phyloP scores from a whole-genome alignment of 2,797 vertebrate species.

The Danio aesculapii region DNA sequence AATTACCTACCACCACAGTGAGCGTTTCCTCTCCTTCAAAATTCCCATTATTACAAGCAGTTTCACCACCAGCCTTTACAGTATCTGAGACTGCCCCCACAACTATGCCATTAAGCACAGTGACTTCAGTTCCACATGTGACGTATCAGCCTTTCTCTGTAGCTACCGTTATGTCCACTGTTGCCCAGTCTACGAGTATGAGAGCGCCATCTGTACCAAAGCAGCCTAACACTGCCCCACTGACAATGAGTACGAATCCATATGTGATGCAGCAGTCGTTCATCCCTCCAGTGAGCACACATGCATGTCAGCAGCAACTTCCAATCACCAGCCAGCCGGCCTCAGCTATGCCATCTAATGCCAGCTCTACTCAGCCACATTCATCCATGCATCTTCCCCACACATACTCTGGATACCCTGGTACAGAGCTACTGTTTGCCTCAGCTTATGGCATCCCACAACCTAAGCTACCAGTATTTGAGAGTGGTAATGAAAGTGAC shows the following conservation, averaged over 20 bases:
- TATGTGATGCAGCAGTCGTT: background rate
- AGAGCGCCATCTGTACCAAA: background rate
- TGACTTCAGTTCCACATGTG: background rate
- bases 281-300: background rate
- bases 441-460: conserved; percentile 17
- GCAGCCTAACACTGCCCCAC: background rate
- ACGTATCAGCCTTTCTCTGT: background rate
- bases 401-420: too few species aligned
- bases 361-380: too few species aligned
- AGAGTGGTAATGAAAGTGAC: conserved; percentile 23
- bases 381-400: too few species aligned
- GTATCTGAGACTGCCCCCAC: background rate
- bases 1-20: too few species aligned
- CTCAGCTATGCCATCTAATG: too few species aligned
- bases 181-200: background rate
- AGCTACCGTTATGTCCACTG: background rate
- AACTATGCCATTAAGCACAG: too few species aligned
- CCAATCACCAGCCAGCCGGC: too few species aligned
- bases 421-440: background rate
- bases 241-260: background rate
- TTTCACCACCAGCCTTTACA: background rate
- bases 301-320: background rate
- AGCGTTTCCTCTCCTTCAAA: too few species aligned
- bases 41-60: background rate
- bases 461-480: conserved; percentile 8